Conservation (phyloP, 2,888 invertebrate genomes). For the Melitaea athalia region DNA sequence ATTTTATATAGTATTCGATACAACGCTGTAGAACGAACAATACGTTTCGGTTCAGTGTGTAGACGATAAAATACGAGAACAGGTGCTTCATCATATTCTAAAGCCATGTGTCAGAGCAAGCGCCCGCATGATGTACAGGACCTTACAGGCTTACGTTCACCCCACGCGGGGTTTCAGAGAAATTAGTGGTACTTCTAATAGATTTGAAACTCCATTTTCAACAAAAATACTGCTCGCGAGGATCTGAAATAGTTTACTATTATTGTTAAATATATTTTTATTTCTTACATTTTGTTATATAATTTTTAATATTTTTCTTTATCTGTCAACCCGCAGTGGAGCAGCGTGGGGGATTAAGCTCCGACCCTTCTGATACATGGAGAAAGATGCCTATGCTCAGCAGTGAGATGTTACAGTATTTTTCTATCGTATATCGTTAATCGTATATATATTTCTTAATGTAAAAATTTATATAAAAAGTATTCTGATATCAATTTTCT, state of each 20-base stretch:
- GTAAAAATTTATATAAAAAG: too few relatives aligned
- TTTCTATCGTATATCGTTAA: too few relatives aligned
- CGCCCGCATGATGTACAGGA: slow-evolving; percentile 72
- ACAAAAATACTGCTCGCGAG: slow-evolving; percentile 13
- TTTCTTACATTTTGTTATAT: not conserved
- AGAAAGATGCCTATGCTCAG: too few relatives aligned
- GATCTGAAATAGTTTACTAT: not conserved
- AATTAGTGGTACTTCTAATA: slow-evolving; percentile 68
- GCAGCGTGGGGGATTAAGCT: too few relatives aligned
- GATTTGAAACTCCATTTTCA: slow-evolving; percentile 51
- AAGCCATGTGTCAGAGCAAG: slow-evolving; percentile 72
- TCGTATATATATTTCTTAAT: too few relatives aligned
- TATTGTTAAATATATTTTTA: not conserved
- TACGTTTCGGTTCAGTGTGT: slow-evolving; percentile 66
- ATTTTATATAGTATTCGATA: slow-evolving; percentile 10
- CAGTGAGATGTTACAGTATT: too few relatives aligned
- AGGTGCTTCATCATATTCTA: slow-evolving; percentile 76
- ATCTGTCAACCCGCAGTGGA: too few relatives aligned
- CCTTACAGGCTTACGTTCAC: slow-evolving; percentile 65
- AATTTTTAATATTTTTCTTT: too few relatives aligned
- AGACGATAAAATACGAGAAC: slow-evolving; percentile 77
- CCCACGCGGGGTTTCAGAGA: slow-evolving; percentile 48
- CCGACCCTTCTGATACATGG: too few relatives aligned
- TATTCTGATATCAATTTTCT: too few relatives aligned
- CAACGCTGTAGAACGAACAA: slow-evolving; percentile 35